Percentiles rank a stretch among this genome's conserved stretches.
Evolutionary conservation across 2,797 vertebrate genomes (phyloP).

Genomic region (Okamejei kenojei): DNA sequence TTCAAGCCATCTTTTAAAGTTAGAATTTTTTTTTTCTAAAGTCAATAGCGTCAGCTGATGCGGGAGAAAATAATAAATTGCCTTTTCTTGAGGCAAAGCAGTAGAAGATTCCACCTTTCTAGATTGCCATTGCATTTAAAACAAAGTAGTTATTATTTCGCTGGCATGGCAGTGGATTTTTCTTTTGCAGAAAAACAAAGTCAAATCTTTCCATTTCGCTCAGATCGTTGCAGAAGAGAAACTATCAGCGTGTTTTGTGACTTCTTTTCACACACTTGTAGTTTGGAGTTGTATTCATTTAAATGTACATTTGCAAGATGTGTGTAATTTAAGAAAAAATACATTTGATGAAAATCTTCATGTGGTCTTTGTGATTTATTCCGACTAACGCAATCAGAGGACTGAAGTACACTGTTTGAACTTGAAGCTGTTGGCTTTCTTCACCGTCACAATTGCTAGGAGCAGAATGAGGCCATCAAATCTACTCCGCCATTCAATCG

Average conservation of each 20-base stretch:
- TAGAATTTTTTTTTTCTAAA: background rate
- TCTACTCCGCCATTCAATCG: too few species aligned
- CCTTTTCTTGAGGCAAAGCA: too few species aligned
- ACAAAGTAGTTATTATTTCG: background rate
- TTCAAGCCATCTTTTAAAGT: background rate
- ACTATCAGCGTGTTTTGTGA: slow-evolving; percentile 53
- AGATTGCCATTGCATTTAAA: background rate
- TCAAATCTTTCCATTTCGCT: background rate
- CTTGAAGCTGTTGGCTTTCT: too few species aligned
- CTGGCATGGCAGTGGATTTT: background rate
- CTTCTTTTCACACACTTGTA: slow-evolving; percentile 64
- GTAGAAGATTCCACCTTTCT: background rate
- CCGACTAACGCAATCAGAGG: too few species aligned
- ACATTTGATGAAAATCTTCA: slow-evolving; percentile 62
- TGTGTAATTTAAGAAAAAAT: slow-evolving; percentile 71
- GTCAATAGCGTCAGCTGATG: background rate
- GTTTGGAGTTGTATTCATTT: slow-evolving; percentile 56
- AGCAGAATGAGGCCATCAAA: too few species aligned
- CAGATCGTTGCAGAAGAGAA: slow-evolving; percentile 47
- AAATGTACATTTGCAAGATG: slow-evolving; percentile 73
- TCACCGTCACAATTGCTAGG: too few species aligned
- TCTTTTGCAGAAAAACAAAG: background rate
- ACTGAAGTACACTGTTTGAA: background rate
- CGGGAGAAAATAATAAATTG: background rate
- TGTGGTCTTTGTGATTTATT: slow-evolving; percentile 4